Conservation (phyloP, 2,888 invertebrate genomes). For the Calliphora vomitoria region DNA sequence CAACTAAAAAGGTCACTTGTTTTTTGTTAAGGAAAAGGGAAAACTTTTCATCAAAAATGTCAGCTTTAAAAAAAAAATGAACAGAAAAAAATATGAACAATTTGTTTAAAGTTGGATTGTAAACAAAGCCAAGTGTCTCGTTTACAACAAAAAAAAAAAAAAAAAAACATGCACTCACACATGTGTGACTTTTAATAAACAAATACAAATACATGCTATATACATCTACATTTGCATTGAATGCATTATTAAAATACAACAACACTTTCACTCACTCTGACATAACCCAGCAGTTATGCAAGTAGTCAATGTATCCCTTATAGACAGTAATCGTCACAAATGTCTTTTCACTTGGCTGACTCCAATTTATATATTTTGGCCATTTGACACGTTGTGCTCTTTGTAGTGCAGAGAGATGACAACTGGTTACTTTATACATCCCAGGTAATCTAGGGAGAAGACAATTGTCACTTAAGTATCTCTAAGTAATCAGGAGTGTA, state of each 20-base stretch:
- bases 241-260: neutral
- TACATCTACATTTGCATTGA: neutral
- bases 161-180: neutral
- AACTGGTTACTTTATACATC: too few relatives aligned
- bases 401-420: too few relatives aligned
- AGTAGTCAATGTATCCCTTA: too few relatives aligned
- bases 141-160: neutral
- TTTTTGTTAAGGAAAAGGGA: neutral
- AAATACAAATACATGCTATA: too few relatives aligned
- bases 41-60: slow-evolving; percentile 11
- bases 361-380: too few relatives aligned
- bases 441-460: too few relatives aligned
- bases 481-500: too few relatives aligned
- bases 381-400: too few relatives aligned
- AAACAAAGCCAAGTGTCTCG: neutral
- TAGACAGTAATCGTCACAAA: too few relatives aligned
- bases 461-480: too few relatives aligned
- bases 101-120: neutral
- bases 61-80: neutral
- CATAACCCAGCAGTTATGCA: neutral
- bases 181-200: too few relatives aligned
- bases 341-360: too few relatives aligned
- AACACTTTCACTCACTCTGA: neutral
- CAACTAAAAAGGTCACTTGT: neutral
- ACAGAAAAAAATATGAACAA: slow-evolving; percentile 6